Percentiles rank a stretch among this genome's conserved stretches.
phyloP scores from a whole-genome alignment of 1,140 invertebrate genomes.

The Lepidostoma basale region DNA sequence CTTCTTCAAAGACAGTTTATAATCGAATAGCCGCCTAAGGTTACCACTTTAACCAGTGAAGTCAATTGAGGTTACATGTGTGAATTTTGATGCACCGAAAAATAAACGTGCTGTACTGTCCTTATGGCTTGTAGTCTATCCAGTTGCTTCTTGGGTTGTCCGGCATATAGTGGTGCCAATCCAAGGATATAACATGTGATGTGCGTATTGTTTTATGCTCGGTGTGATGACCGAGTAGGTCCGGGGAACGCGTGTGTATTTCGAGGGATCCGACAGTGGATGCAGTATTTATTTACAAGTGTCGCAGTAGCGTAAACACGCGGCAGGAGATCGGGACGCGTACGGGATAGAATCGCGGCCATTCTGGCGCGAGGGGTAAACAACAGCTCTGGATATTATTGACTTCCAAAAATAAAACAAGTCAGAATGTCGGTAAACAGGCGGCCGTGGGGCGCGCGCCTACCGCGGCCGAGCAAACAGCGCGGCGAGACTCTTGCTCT shows the following conservation, averaged over 20 bases:
- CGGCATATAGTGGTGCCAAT: no score
- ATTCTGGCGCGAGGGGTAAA: conserved; percentile 13
- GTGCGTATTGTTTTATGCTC: background rate
- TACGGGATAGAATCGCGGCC: background rate
- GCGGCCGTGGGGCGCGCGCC: background rate
- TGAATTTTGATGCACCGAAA: no score
- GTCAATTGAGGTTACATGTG: no score
- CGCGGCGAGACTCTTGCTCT: background rate
- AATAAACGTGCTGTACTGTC: no score
- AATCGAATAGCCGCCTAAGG: no score
- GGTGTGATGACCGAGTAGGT: background rate
- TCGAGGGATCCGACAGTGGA: background rate
- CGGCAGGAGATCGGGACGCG: background rate
- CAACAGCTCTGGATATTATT: conserved; percentile 22
- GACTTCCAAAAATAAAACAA: conserved; percentile 27
- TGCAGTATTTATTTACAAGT: conserved; percentile 29
- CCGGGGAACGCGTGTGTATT: background rate
- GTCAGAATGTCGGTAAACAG: conserved; percentile 20
- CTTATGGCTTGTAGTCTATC: no score
- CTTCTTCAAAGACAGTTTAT: no score
- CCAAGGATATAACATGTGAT: background rate
- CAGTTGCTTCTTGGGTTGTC: no score
- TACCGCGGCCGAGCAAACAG: no score
- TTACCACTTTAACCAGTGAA: no score
- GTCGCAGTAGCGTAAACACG: conserved; percentile 16